A percentile compares a stretch with the other conserved stretches of the same genome.
Conservation (phyloP, 2,888 invertebrate genomes). For the Eurois occulta region DNA sequence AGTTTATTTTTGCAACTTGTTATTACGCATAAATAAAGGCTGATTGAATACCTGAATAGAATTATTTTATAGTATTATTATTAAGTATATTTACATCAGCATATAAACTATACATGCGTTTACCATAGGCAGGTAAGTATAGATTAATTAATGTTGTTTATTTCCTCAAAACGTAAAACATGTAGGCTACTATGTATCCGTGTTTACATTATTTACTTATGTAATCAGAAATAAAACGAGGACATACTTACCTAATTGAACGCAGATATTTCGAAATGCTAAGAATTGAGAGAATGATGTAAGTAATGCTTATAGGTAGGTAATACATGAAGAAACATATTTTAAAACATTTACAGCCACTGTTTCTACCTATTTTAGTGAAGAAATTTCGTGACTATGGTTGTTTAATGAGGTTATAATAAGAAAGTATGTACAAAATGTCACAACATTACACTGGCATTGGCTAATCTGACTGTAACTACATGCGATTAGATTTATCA, state of each 20-base stretch:
- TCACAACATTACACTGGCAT: background rate
- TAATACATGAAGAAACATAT: background rate
- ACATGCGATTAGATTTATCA: slow-evolving; percentile 17
- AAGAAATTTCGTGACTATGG: background rate
- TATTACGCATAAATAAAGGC: background rate
- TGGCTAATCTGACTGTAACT: slow-evolving; percentile 29
- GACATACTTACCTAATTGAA: slow-evolving; percentile 59
- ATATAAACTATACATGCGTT: background rate
- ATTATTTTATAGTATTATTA: slow-evolving; percentile 14
- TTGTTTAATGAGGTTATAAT: background rate
- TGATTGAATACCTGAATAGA: background rate
- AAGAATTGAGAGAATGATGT: slow-evolving; percentile 35
- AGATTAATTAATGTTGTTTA: slow-evolving; percentile 26
- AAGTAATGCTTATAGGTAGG: background rate
- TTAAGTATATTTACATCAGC: background rate
- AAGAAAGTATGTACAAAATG: background rate
- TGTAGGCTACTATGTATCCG: slow-evolving; percentile 23
- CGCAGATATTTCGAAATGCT: slow-evolving; percentile 41
- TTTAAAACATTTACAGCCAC: background rate
- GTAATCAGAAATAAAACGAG: slow-evolving; percentile 60
- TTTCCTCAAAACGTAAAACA: slow-evolving; percentile 46
- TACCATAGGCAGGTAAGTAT: background rate
- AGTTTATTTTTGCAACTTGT: slow-evolving; percentile 30
- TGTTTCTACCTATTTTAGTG: background rate
- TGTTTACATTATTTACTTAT: slow-evolving; percentile 52